A percentile compares a stretch with the other conserved stretches of the same genome.
Conservation (phyloP, 2,113 vertebrate species). For the Sterrhoptilus dennistouni region DNA sequence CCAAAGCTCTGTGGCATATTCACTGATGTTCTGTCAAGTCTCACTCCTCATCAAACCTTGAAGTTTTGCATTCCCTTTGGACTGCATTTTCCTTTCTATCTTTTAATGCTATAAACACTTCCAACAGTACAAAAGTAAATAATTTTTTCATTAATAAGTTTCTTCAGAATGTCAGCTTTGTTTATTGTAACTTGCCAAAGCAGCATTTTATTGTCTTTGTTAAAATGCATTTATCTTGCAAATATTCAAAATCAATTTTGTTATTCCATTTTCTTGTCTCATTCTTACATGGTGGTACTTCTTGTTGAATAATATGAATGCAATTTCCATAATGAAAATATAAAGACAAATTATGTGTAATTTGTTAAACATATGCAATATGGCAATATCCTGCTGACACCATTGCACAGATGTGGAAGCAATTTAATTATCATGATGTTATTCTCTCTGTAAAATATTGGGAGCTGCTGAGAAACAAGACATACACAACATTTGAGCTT, state of each 20-base stretch:
- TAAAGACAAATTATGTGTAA: conserved; percentile 44
- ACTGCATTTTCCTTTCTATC: not conserved
- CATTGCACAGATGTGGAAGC: conserved; percentile 29
- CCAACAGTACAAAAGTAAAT: conserved; percentile 24
- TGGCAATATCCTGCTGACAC: conserved; percentile 40
- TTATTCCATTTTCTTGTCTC: not conserved
- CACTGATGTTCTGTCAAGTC: conserved; percentile 18
- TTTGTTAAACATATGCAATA: conserved; percentile 51
- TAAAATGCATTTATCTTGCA: not conserved
- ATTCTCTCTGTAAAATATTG: not conserved
- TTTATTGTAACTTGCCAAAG: not conserved
- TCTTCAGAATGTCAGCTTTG: not conserved
- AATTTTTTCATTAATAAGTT: conserved; percentile 26
- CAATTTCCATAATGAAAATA: conserved; percentile 48
- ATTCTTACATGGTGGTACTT: not conserved
- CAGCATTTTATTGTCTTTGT: not conserved
- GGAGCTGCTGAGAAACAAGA: not conserved
- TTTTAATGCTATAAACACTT: not conserved
- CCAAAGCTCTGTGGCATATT: conserved; percentile 31
- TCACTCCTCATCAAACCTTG: conserved; percentile 46
- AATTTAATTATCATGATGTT: conserved; percentile 50
- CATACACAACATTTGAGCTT: not conserved
- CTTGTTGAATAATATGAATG: not conserved
- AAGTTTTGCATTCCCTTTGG: conserved; percentile 3
- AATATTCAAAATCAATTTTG: not conserved